Base-by-base conservation (phyloP, 1,140 invertebrate species). In the Lucilia sericata region DNA sequence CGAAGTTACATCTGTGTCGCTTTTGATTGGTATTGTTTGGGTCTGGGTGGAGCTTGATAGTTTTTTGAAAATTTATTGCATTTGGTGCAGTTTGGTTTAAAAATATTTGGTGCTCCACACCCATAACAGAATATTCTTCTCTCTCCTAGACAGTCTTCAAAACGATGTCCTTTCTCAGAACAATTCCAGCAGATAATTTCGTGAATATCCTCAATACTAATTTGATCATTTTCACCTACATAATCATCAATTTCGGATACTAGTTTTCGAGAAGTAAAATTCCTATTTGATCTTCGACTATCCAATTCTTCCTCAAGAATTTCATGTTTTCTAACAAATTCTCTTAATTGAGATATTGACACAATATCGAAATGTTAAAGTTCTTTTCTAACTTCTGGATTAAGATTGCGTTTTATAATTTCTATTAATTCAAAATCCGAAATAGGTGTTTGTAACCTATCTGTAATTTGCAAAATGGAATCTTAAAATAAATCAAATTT, bases 121-220 rank as follows among this genome's bases (percentile, higher is more conserved):
- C 74, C 74, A 34, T 74, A 74, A 74, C 74, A 74, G 10, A 74
- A 74, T 34, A 74, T 74, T 2, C 12, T 74, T 14, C 74, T 25
- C 1, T 74, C 74, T 30, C 12, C 13, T 14, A 74, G 14, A 30
- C 74, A 74, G 21, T 74, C 74, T 10, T 74, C 21, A 9, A 21
- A 74, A 25, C 74, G 74, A 74, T 74, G 74, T 10, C 74, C 74
- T 30, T 74, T 74, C 25, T 74, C 30, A 2, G 13, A 30, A 30
- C 74, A 74, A 30, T 74, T 74, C 74, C 74, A 74, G 14, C 74
- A 74, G 12, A 34, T 13, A 14, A 74, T 30, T 74, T 30, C 74
- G 2, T 74, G 9, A 10, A 30, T 14, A 2, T 25, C 21, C 25
- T 30, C 21, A 30, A 30, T 13, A 7, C 30, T n/a, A 30, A 25